Conservation (phyloP, 2,797 vertebrate species). For the Lepidocolaptes lacrymiger region DNA sequence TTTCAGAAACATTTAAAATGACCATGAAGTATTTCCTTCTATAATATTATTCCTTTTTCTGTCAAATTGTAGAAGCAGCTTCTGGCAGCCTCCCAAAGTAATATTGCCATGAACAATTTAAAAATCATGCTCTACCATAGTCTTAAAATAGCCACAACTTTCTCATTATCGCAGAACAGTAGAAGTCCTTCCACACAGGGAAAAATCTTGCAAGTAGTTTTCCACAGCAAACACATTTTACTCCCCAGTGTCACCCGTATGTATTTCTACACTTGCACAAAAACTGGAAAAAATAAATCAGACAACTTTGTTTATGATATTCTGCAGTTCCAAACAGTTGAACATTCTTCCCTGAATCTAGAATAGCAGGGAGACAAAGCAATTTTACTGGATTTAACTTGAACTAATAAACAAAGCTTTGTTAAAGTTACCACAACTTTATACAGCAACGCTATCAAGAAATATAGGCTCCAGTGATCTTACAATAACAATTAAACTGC, state of each 20-base stretch:
- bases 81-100: conserved; percentile 39
- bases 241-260: not conserved
- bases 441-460: conserved; percentile 33
- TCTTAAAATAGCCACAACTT: conserved; percentile 54
- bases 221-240: conserved; percentile 8
- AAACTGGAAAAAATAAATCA: not conserved
- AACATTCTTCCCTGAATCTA: not conserved
- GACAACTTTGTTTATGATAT: not conserved
- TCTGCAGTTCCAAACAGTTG: not conserved
- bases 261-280: not conserved
- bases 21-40: conserved; percentile 4
- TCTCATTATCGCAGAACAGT: conserved; percentile 34
- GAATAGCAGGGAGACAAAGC: not conserved
- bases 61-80: not conserved
- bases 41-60: conserved; percentile 20
- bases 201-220: conserved; percentile 43
- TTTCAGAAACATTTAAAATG: not conserved
- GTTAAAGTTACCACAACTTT: conserved; percentile 4
- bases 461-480: not conserved
- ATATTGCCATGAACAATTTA: conserved; percentile 14
- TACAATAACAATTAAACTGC: conserved; percentile 24
- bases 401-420: conserved; percentile 49
- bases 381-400: conserved; percentile 7
- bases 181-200: not conserved
- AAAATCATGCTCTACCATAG: not conserved